Conservation (phyloP, 2,797 vertebrate genomes). For the Amblyopsis hoosieri region DNA sequence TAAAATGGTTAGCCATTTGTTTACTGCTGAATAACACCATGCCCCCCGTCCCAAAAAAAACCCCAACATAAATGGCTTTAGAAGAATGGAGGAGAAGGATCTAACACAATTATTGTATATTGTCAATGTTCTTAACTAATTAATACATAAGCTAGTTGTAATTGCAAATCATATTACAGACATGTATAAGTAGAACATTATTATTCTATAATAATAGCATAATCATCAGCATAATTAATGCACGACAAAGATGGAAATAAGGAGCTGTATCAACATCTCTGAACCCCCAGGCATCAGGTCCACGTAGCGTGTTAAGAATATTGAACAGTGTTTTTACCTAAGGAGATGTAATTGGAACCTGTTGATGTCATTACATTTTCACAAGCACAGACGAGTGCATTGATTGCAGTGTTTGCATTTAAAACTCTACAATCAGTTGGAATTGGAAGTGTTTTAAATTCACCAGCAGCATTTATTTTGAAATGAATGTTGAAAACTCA, state of each 20-base stretch:
- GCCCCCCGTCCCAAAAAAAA: too few relatives aligned
- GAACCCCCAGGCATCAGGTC: conserved; percentile 9
- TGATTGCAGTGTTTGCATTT: too few relatives aligned
- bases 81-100: background rate
- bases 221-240: too few relatives aligned
- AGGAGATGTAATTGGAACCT: background rate
- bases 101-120: background rate
- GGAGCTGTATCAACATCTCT: conserved; percentile 1
- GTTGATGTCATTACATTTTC: background rate
- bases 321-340: background rate
- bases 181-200: background rate
- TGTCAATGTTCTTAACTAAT: background rate
- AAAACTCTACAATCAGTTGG: too few relatives aligned
- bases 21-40: too few relatives aligned
- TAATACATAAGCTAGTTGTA: background rate
- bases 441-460: background rate
- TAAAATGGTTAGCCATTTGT: too few relatives aligned
- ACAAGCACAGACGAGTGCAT: too few relatives aligned
- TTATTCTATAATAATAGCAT: too few relatives aligned
- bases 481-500: background rate
- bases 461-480: background rate
- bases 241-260: background rate
- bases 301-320: conserved; percentile 5
- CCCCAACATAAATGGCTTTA: too few relatives aligned
- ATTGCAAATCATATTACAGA: background rate